phyloP scores from a whole-genome alignment of 2,888 invertebrate genomes.

The Parapristionchus giblindavisi region DNA sequence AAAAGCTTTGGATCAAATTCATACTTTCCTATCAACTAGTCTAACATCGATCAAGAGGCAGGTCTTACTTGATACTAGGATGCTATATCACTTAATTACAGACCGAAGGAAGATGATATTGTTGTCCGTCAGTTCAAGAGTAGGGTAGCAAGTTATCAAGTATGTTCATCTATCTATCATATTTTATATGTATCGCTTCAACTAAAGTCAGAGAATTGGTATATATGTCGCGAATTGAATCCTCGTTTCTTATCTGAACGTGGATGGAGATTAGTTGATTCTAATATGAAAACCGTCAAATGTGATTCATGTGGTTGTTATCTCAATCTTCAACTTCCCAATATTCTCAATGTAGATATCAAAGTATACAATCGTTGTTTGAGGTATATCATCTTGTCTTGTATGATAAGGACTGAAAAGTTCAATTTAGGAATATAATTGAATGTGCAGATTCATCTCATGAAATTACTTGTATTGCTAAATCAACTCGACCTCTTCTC shows the following conservation, averaged over 20 bases:
- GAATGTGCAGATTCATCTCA: conserved; percentile 8
- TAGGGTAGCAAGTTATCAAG: conserved; percentile 1
- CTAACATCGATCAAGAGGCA: conserved; percentile 3
- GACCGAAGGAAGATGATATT: background rate
- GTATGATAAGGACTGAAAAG: background rate
- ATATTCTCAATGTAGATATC: background rate
- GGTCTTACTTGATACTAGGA: background rate
- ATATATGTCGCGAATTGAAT: conserved; percentile 1
- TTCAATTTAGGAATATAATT: background rate
- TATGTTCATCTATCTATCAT: background rate
- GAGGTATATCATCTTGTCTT: background rate
- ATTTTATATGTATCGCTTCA: background rate
- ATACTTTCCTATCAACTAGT: background rate
- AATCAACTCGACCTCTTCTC: conserved; percentile 27
- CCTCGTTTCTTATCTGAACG: conserved; percentile 6
- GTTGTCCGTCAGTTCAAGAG: background rate
- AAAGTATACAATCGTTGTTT: conserved; percentile 33
- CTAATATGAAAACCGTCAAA: conserved; percentile 1
- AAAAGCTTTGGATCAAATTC: conserved; percentile 25
- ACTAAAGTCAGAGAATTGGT: conserved; percentile 1
- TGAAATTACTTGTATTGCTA: conserved; percentile 17
- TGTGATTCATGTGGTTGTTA: conserved; percentile 28
- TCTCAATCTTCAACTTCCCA: background rate
- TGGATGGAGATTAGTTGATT: conserved; percentile 19
- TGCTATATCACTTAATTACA: background rate